phyloP scores from a whole-genome alignment of 2,113 vertebrate species.

The Ivindomyrus marchei region DNA sequence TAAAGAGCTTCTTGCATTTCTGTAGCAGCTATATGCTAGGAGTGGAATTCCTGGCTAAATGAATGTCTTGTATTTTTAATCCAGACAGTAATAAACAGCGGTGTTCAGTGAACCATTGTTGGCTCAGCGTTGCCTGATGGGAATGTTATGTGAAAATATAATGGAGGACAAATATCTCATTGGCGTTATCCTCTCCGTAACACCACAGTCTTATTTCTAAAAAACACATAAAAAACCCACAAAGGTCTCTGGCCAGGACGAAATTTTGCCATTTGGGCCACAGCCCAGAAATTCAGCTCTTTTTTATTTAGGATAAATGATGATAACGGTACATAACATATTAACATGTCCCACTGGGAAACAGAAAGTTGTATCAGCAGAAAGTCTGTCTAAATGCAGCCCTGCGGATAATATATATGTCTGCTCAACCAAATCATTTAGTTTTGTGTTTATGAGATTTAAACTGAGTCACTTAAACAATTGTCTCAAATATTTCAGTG shows the following conservation, averaged over 20 bases:
- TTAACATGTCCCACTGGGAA: neutral
- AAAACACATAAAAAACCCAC: neutral
- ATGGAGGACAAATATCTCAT: neutral
- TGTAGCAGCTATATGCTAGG: neutral
- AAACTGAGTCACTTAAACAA: neutral
- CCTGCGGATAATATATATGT: neutral
- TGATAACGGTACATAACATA: neutral
- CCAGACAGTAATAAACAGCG: neutral
- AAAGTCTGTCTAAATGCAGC: neutral
- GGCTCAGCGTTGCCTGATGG: neutral
- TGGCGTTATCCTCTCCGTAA: neutral
- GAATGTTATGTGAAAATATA: neutral
- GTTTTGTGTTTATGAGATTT: neutral
- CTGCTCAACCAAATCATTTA: neutral
- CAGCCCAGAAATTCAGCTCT: neutral
- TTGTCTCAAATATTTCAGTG: neutral
- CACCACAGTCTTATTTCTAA: neutral
- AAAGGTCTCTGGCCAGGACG: neutral
- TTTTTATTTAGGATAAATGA: neutral
- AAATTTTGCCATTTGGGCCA: neutral
- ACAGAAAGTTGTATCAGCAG: neutral
- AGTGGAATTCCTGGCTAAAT: neutral
- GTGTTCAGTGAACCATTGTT: neutral
- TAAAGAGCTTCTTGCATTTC: neutral
- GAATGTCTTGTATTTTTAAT: neutral